These are phyloP conservation scores for Dryomyza anilis DNA, from an alignment of 2,888 invertebrate species.

Conservation along the genomic window DNA sequence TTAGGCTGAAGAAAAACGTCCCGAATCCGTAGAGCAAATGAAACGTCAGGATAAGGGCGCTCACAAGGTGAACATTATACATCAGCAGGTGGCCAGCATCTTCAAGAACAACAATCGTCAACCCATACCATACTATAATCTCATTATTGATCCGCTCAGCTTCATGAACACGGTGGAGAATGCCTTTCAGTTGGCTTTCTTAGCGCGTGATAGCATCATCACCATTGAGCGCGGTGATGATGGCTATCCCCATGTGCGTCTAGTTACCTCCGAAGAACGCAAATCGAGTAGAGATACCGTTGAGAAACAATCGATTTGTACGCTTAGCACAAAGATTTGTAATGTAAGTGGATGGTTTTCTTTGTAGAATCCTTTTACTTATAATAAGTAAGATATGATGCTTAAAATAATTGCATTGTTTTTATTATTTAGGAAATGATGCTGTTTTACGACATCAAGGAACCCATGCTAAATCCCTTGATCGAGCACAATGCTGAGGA, in stretches of 20 bases:
- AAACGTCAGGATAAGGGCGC: constrained; percentile 64
- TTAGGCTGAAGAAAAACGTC: constrained; percentile 60
- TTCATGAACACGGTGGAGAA: constrained; percentile 67
- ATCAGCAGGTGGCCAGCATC: constrained; percentile 59
- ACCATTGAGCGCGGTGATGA: constrained; percentile 60
- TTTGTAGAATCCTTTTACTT: background rate
- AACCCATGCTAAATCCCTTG: constrained; percentile 45
- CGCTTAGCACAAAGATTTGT: constrained; percentile 46
- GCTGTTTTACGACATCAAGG: constrained; percentile 43
- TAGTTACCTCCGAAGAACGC: constrained; percentile 37
- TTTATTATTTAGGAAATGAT: constrained; percentile 45
- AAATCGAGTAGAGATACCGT: constrained; percentile 35
- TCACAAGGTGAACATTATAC: constrained; percentile 64
- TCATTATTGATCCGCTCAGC: constrained; percentile 65
- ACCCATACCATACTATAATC: constrained; percentile 65
- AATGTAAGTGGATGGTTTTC: constrained; percentile 41
- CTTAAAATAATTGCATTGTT: background rate
- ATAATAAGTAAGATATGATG: background rate
- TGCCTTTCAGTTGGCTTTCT: constrained; percentile 67
- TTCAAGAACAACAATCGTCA: constrained; percentile 56
- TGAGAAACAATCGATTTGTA: constrained; percentile 49
- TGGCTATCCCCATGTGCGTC: constrained; percentile 48
- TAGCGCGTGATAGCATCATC: constrained; percentile 64
- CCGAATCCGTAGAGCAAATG: constrained; percentile 61
- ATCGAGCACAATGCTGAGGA: constrained; percentile 33